Percentiles rank a stretch among this genome's conserved stretches.
These are phyloP conservation scores for Trypoxylon attenuatum DNA, from an alignment of 2,888 invertebrate species.

Conservation along the genomic window DNA sequence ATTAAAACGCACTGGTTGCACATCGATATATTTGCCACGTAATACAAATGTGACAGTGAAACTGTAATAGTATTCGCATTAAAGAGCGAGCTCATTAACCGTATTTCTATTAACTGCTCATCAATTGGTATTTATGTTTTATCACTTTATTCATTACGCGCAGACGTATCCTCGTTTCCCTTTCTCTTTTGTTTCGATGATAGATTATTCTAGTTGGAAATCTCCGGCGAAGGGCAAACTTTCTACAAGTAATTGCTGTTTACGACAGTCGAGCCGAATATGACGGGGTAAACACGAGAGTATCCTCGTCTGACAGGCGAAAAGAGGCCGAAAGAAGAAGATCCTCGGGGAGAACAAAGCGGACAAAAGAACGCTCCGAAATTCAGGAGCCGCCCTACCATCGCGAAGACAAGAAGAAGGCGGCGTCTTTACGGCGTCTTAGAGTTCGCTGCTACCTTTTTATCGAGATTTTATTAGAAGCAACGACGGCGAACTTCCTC, in stretches of 20 bases:
- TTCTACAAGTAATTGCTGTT: not conserved
- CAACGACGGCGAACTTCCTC: slow-evolving; percentile 23
- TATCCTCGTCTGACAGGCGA: not conserved
- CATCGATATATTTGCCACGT: not conserved
- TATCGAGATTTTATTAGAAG: slow-evolving; percentile 34
- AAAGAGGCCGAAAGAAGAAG: not conserved
- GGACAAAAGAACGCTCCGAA: slow-evolving; percentile 7
- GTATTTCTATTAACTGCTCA: no score
- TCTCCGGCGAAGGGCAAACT: not conserved
- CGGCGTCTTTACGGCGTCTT: slow-evolving; percentile 33
- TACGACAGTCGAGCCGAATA: not conserved
- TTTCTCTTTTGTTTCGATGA: not conserved
- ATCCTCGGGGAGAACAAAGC: not conserved
- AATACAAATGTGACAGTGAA: not conserved
- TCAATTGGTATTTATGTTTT: not conserved
- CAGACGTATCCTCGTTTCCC: not conserved
- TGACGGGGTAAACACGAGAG: not conserved
- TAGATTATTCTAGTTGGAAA: not conserved
- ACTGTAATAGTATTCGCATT: not conserved
- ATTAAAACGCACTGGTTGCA: not conserved
- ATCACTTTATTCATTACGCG: not conserved
- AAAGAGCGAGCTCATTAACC: not conserved
- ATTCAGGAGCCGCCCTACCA: not conserved
- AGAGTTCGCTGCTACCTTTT: slow-evolving; percentile 28
- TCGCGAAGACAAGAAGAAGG: not conserved